Conservation (phyloP, 2,797 vertebrate species). For the Furcifer pardalis region DNA sequence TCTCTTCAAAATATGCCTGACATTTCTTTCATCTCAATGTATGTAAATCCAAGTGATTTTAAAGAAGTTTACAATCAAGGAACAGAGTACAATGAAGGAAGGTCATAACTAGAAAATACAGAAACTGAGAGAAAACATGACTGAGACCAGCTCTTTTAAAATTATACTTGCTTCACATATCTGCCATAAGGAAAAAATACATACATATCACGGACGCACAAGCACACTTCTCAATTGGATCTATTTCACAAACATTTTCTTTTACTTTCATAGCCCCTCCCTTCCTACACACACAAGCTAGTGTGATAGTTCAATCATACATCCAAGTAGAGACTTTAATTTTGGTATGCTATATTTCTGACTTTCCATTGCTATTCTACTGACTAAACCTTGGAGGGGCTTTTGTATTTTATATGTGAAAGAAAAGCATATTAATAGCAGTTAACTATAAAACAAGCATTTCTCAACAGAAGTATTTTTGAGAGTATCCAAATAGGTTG, state of each 20-base stretch:
- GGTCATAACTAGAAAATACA: conserved; percentile 65
- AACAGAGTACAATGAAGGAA: conserved; percentile 57
- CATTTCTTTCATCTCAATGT: conserved; percentile 58
- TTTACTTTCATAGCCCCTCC: conserved; percentile 63
- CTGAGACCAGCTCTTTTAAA: conserved; percentile 83
- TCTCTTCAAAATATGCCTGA: conserved; percentile 66
- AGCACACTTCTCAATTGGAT: conserved; percentile 72
- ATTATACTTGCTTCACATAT: conserved; percentile 75
- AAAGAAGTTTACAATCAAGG: conserved; percentile 66
- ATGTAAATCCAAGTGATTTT: conserved; percentile 49
- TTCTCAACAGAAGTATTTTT: conserved; percentile 66
- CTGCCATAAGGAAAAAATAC: conserved; percentile 75
- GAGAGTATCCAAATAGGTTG: conserved; percentile 62
- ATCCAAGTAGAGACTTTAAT: conserved; percentile 56
- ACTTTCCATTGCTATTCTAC: conserved; percentile 61
- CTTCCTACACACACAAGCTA: conserved; percentile 56
- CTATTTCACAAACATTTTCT: conserved; percentile 75
- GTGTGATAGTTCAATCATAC: conserved; percentile 59
- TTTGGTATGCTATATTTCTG: conserved; percentile 63
- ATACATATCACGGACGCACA: conserved; percentile 75
- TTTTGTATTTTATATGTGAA: conserved; percentile 64
- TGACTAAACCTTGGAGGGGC: conserved; percentile 65
- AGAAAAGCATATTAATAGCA: conserved; percentile 64
- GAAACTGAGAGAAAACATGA: conserved; percentile 59
- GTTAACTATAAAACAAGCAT: conserved; percentile 71